Evolutionary conservation across 2,888 invertebrate genomes (phyloP), one percentile per base, ranked within the genome.

Genomic region (Drosophila emarginata): DNA sequence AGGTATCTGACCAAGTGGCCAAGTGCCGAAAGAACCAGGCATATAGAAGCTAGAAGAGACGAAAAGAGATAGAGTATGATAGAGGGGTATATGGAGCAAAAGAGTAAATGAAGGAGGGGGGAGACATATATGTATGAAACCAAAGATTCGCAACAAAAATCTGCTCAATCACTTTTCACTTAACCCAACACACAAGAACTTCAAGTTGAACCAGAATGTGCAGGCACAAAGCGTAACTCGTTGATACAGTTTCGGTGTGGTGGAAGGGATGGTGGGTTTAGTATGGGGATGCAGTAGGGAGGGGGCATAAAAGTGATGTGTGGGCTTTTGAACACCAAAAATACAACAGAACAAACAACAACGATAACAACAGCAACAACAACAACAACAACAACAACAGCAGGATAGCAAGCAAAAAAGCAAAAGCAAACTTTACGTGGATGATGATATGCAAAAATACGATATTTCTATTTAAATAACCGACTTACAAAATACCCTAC

Each of bases 81-180:
- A 23, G 11, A n/a, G 18, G 7, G 11, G 2, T 6, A 45, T 15
- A 45, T 2, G 40, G 26, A 2, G 15, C n/a, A n/a, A n/a, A 32
- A n/a, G n/a, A 23, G 63, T 15, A 21, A 39, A 28, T 36, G 4
- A 51, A 60, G 52, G 23, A 23, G 18, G 52, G 53, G 57, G 71
- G n/a, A n/a, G n/a, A n/a, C n/a, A n/a, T n/a, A n/a, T n/a, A n/a
- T n/a, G n/a, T 67, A 80, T 74, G 79, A 78, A 74, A 77, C 81
- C 56, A 86, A 84, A 84, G 79, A 86, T 86, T 86, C 76, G 87
- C 79, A 78, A 80, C 81, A 84, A 79, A 82, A 82, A 82, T 86
- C 84, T 82, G 81, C 81, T 82, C 81, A 82, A 82, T 82, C 87
- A 86, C 81, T 82, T 82, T 82, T 86, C 81, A 82, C 81, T 82